phyloP scores from a whole-genome alignment of 2,888 invertebrate species.

The Agrypnus murinus region DNA sequence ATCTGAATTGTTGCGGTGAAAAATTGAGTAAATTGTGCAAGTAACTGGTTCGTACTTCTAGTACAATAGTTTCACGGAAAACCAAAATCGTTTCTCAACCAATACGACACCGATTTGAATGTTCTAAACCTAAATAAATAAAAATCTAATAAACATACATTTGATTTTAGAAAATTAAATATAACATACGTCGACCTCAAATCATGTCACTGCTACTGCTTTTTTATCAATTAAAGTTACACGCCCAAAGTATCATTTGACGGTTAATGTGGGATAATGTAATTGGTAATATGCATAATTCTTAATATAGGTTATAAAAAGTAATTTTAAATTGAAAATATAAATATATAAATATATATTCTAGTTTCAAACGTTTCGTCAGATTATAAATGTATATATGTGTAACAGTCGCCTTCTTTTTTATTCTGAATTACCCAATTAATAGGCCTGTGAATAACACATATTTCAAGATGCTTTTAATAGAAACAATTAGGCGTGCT shows the following conservation, averaged over 20 bases:
- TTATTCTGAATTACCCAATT: too few species aligned
- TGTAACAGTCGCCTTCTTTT: not conserved
- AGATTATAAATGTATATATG: not conserved
- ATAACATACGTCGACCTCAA: constrained; percentile 23
- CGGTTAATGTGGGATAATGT: not conserved
- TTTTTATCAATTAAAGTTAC: constrained; percentile 13
- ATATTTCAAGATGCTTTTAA: too few species aligned
- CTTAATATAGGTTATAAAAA: not conserved
- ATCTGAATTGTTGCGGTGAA: constrained; percentile 29
- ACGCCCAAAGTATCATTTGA: not conserved
- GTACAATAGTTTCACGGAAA: constrained; percentile 31
- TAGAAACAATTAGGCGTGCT: too few species aligned
- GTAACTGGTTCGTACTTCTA: constrained; percentile 20
- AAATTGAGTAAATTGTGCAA: constrained; percentile 39
- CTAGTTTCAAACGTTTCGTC: constrained; percentile 11
- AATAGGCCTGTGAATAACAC: too few species aligned
- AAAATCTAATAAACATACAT: constrained; percentile 10
- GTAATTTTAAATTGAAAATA: constrained; percentile 7
- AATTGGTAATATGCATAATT: constrained; percentile 10
- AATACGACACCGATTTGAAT: constrained; percentile 19
- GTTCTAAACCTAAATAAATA: not conserved
- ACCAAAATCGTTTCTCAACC: constrained; percentile 23
- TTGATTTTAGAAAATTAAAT: constrained; percentile 6
- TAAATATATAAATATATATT: not conserved
- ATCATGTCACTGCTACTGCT: not conserved